phyloP scores from a whole-genome alignment of 2,797 vertebrate genomes.

The Decapterus maruadsi region DNA sequence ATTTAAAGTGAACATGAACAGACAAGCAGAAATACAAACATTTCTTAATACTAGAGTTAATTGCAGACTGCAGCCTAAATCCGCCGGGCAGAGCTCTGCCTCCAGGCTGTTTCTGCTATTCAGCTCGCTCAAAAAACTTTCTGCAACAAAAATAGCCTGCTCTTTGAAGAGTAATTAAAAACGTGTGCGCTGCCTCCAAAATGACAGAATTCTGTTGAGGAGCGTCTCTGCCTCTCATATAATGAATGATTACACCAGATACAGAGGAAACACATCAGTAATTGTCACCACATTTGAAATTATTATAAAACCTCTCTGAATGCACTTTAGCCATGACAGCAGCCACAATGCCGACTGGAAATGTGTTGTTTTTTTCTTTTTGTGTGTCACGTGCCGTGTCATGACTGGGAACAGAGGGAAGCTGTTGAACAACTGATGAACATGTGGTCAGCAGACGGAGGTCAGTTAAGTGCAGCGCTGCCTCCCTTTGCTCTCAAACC shows the following conservation, averaged over 20 bases:
- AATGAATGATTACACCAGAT: conserved; percentile 35
- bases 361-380: not conserved
- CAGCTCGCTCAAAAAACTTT: conserved; percentile 52
- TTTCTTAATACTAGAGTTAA: conserved; percentile 44
- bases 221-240: conserved; percentile 21
- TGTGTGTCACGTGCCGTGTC: not conserved
- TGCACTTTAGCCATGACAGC: conserved; percentile 5
- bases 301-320: conserved; percentile 26
- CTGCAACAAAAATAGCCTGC: conserved; percentile 48
- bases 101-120: conserved; percentile 39
- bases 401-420: conserved; percentile 27
- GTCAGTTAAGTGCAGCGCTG: conserved; percentile 11
- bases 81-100: conserved; percentile 46
- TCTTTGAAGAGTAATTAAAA: conserved; percentile 79
- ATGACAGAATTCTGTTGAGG: conserved; percentile 44
- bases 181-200: conserved; percentile 50
- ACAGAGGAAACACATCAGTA: conserved; percentile 33
- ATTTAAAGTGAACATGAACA: conserved; percentile 22
- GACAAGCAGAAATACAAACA: conserved; percentile 32
- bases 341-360: conserved; percentile 16
- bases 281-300: conserved; percentile 40
- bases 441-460: conserved; percentile 63
- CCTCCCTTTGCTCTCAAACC: too few relatives aligned
- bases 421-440: conserved; percentile 13
- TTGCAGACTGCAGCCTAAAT: conserved; percentile 37